Percentiles rank a stretch among this genome's conserved stretches.
These are phyloP conservation scores for Agrochola macilenta DNA, from an alignment of 2,888 invertebrate genomes.

Conservation along the genomic window DNA sequence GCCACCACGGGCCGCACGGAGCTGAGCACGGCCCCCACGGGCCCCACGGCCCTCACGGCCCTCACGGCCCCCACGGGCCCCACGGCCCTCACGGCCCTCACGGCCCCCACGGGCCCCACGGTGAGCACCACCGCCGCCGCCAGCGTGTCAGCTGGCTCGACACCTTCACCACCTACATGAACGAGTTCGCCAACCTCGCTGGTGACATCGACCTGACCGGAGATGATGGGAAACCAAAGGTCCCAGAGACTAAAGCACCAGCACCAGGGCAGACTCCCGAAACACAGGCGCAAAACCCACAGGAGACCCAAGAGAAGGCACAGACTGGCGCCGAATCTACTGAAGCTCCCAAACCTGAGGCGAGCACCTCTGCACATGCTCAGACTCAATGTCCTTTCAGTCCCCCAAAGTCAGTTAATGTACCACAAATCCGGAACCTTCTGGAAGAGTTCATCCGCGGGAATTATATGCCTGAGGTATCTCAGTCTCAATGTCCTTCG, in stretches of 20 bases:
- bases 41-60: slow-evolving; percentile 52
- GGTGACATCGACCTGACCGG: slow-evolving; percentile 77
- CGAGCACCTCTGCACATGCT: slow-evolving; percentile 46
- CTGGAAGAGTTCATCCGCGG: slow-evolving; percentile 28
- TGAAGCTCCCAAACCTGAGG: slow-evolving; percentile 55
- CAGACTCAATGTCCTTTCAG: slow-evolving; percentile 47
- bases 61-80: slow-evolving; percentile 22
- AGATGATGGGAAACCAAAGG: slow-evolving; percentile 61
- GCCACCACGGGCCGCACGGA: slow-evolving; percentile 56
- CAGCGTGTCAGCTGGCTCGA: slow-evolving; percentile 85
- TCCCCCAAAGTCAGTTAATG: slow-evolving; percentile 10
- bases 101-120: slow-evolving; percentile 40
- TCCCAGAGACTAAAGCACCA: slow-evolving; percentile 53
- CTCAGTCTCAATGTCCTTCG: slow-evolving; percentile 42
- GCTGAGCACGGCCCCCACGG: slow-evolving; percentile 46
- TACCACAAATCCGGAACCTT: slow-evolving; percentile 23
- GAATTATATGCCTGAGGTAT: slow-evolving; percentile 17
- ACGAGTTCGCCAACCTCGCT: slow-evolving; percentile 89
- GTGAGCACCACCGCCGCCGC: slow-evolving; percentile 73
- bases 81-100: slow-evolving; percentile 49
- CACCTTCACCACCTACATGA: slow-evolving; percentile 86
- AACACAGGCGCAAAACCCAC: slow-evolving; percentile 44
- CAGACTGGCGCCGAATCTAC: slow-evolving; percentile 55
- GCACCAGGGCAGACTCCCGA: slow-evolving; percentile 34
- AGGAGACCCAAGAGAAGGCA: slow-evolving; percentile 51